Percentiles rank a stretch among this genome's conserved stretches.
Evolutionary conservation across 2,113 vertebrate species (phyloP).

Genomic region (Murina feae): DNA sequence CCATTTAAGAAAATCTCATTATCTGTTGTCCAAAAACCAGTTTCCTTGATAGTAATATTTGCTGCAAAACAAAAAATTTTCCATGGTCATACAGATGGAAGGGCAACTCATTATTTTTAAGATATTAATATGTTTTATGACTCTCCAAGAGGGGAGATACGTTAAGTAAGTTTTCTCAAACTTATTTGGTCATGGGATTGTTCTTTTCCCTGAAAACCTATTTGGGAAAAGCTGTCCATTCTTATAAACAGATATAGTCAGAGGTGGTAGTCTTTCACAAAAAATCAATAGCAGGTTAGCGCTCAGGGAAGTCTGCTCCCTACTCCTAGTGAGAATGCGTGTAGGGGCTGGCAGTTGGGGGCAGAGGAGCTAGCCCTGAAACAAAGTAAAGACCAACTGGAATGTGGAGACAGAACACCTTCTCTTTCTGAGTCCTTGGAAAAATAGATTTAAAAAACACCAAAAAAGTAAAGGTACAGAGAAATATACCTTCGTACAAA

Average conservation of each 20-base stretch:
- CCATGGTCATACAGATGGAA: not conserved
- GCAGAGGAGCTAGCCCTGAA: not conserved
- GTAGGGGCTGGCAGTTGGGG: too few species aligned
- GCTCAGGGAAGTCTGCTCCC: not conserved
- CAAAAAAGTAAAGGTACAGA: not conserved
- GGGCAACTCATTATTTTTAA: not conserved
- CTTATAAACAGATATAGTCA: not conserved
- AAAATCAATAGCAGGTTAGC: not conserved
- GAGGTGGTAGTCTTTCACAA: not conserved
- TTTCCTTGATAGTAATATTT: not conserved
- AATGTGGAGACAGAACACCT: not conserved
- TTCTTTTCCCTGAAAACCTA: not conserved
- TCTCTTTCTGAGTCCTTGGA: not conserved
- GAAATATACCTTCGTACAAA: not conserved
- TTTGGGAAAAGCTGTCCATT: not conserved
- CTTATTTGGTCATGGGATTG: not conserved
- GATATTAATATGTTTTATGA: not conserved
- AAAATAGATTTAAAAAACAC: not conserved
- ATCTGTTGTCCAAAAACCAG: not conserved
- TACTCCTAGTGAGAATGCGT: not conserved
- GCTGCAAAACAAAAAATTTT: not conserved
- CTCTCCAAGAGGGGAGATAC: not conserved
- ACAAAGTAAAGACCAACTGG: not conserved
- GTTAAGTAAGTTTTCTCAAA: conserved; percentile 16
- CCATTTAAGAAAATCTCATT: conserved; percentile 24